phyloP scores from a whole-genome alignment of 2,888 invertebrate genomes.

The Rhingia campestris region DNA sequence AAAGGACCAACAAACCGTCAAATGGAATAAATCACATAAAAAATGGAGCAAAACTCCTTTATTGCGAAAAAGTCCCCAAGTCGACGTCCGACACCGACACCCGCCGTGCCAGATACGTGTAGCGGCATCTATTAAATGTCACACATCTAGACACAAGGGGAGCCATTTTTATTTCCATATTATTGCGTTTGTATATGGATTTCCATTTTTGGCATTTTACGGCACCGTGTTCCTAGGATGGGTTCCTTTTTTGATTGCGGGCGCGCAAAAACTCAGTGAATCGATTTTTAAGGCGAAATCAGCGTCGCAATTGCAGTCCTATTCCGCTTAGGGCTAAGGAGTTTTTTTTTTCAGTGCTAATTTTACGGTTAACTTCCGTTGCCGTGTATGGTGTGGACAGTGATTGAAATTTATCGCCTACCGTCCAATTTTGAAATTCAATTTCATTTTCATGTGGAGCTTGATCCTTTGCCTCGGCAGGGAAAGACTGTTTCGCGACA shows the following conservation, averaged over 20 bases:
- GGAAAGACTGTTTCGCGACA: not conserved
- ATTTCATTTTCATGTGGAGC: slow-evolving; percentile 35
- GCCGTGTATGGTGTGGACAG: slow-evolving; percentile 17
- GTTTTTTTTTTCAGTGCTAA: slow-evolving; percentile 36
- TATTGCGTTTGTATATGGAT: not conserved
- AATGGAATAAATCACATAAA: slow-evolving; percentile 42
- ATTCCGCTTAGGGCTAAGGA: not conserved
- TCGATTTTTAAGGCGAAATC: slow-evolving; percentile 31
- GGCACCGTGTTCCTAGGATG: not conserved
- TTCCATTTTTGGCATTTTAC: slow-evolving; percentile 17
- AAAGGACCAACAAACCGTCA: slow-evolving; percentile 8
- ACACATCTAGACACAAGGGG: slow-evolving; percentile 12
- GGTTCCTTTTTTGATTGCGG: not conserved
- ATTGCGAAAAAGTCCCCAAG: not conserved
- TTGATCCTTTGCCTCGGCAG: not conserved
- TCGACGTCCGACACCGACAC: no score
- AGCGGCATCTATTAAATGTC: no score
- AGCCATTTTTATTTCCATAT: slow-evolving; percentile 42
- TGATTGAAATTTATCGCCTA: slow-evolving; percentile 52
- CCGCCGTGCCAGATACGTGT: no score
- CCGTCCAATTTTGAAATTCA: slow-evolving; percentile 45
- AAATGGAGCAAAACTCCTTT: slow-evolving; percentile 33
- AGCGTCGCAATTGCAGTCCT: slow-evolving; percentile 13
- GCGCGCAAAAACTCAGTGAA: slow-evolving; percentile 14
- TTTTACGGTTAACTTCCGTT: slow-evolving; percentile 60